Percentiles rank a stretch among this genome's conserved stretches.
These are phyloP conservation scores for Camponotus floridanus DNA, from an alignment of 1,140 invertebrate species.

Conservation along the genomic window DNA sequence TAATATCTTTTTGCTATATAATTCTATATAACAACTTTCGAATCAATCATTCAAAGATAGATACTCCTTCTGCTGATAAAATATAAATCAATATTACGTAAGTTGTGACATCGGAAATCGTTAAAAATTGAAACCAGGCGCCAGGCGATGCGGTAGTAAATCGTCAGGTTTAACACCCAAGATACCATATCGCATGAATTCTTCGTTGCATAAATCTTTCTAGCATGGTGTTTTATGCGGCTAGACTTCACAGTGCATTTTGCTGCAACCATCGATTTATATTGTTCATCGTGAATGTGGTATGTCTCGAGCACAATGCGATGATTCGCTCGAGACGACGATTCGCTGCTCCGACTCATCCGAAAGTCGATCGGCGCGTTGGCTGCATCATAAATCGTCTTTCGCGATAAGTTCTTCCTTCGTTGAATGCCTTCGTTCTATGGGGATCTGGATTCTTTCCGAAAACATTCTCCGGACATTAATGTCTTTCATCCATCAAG, in stretches of 20 bases:
- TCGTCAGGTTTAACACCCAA: constrained; percentile 23
- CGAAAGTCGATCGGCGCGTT: constrained; percentile 59
- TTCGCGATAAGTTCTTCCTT: constrained; percentile 35
- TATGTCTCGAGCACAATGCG: constrained; percentile 51
- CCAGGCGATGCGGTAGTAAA: constrained; percentile 35
- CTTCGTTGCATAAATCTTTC: constrained; percentile 54
- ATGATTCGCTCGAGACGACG: constrained; percentile 49
- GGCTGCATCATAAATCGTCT: constrained; percentile 64
- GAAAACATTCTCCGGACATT: constrained; percentile 37
- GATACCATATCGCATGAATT: constrained; percentile 44
- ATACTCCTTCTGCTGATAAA: not conserved
- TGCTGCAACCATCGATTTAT: constrained; percentile 43
- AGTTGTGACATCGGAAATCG: constrained; percentile 41
- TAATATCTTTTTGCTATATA: not conserved
- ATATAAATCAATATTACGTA: constrained; percentile 30
- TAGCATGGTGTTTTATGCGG: constrained; percentile 46
- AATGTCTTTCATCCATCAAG: constrained; percentile 26
- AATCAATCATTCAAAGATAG: not conserved
- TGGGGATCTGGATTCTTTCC: constrained; percentile 50
- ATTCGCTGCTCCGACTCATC: constrained; percentile 42
- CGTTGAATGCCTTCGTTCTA: constrained; percentile 45
- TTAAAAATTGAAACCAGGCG: constrained; percentile 51
- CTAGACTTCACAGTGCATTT: constrained; percentile 34
- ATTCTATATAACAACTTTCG: not conserved
- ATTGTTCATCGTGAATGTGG: constrained; percentile 24